Evolutionary conservation across 2,113 vertebrate genomes (phyloP).

Genomic region (Spilogale gracilis): DNA sequence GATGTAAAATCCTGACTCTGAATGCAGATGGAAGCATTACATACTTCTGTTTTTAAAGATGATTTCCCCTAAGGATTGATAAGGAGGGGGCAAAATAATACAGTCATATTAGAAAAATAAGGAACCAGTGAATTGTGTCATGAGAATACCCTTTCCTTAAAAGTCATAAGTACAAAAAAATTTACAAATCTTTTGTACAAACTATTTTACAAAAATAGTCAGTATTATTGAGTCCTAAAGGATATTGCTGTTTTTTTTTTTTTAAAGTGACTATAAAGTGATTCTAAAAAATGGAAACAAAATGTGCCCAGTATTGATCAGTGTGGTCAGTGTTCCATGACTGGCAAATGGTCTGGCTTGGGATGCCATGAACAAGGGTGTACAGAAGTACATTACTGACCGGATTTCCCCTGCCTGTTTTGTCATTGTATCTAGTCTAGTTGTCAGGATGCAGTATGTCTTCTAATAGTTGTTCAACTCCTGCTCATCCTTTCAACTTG

Average conservation of each 20-base stretch:
- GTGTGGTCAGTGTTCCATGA: background rate
- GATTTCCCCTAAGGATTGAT: background rate
- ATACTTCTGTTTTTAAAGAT: slow-evolving; percentile 12
- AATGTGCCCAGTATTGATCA: background rate
- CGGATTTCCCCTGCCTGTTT: background rate
- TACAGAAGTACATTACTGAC: background rate
- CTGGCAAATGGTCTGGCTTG: background rate
- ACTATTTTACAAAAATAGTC: too few relatives aligned
- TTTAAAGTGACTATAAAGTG: background rate
- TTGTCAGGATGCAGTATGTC: background rate
- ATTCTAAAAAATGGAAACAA: background rate
- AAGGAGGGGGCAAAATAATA: background rate
- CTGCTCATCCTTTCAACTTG: background rate
- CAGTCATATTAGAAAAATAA: slow-evolving; percentile 13
- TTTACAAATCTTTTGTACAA: background rate
- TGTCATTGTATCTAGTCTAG: background rate
- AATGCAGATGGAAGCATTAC: background rate
- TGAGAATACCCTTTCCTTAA: slow-evolving; percentile 44
- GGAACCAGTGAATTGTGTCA: background rate
- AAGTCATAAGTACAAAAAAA: background rate
- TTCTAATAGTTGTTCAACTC: background rate
- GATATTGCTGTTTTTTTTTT: background rate
- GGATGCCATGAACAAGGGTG: background rate
- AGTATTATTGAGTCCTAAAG: background rate
- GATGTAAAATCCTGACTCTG: background rate